These are phyloP conservation scores for Corynorhinus townsendii DNA, from an alignment of 2,113 vertebrate species.

Conservation along the genomic window DNA sequence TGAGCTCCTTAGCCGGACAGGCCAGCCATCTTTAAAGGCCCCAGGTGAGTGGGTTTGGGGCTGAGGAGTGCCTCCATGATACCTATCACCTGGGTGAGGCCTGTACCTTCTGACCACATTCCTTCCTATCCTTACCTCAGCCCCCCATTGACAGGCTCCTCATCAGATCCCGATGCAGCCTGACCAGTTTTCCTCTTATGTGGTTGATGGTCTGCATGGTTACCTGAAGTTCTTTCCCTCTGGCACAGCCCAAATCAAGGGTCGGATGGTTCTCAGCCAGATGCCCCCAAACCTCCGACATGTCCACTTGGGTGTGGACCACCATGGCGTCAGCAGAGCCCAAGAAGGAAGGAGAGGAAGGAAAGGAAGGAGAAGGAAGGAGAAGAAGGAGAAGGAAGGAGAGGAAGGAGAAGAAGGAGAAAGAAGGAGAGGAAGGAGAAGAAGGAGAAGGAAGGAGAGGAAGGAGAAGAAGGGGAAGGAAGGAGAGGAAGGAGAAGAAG, in stretches of 20 bases:
- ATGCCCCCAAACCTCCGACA: not conserved
- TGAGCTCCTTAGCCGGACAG: not conserved
- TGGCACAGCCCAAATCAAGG: no score
- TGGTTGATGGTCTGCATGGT: no score
- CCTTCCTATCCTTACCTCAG: not conserved
- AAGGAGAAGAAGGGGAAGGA: no score
- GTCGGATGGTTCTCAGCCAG: not conserved
- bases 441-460: no score
- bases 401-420: no score
- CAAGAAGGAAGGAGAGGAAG: not conserved
- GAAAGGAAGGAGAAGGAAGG: no score
- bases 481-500: no score
- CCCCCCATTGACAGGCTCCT: not conserved
- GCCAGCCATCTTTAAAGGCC: rapidly evolving
- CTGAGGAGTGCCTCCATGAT: no score
- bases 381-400: no score
- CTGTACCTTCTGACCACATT: not conserved
- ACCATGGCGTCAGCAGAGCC: not conserved
- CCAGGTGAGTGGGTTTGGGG: not conserved
- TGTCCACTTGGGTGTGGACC: not conserved
- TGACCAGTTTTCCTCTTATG: not conserved
- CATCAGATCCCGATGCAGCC: not conserved
- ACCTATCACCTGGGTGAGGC: not conserved
- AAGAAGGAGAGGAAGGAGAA: no score
- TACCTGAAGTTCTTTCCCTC: not conserved